phyloP scores from a whole-genome alignment of 2,888 invertebrate genomes.

The Cerceris rybyensis region DNA sequence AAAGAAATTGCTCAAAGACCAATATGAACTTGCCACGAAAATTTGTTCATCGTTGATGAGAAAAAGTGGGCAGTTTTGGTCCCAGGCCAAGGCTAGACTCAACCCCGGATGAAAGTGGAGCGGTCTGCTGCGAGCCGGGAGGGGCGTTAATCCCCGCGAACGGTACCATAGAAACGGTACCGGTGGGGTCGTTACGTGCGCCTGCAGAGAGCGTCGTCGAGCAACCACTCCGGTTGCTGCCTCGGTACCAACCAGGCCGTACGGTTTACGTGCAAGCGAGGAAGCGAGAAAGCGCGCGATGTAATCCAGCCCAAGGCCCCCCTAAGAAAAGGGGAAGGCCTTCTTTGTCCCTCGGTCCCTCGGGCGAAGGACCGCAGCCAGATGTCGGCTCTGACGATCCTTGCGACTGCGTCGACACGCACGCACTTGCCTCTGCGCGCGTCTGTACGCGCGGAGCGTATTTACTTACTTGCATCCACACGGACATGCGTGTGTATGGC shows the following conservation, averaged over 20 bases:
- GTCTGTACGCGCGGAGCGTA: not conserved
- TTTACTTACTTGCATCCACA: constrained; percentile 1
- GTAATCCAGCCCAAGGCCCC: constrained; percentile 57
- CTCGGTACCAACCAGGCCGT: constrained; percentile 54
- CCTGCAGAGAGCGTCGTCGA: constrained; percentile 53
- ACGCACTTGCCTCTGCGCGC: constrained; percentile 21
- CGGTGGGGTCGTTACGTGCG: constrained; percentile 70
- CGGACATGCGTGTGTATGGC: constrained; percentile 14
- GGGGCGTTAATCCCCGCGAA: constrained; percentile 77
- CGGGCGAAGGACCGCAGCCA: constrained; percentile 62
- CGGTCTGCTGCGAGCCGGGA: constrained; percentile 59
- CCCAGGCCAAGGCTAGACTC: constrained; percentile 68
- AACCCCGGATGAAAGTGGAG: constrained; percentile 69
- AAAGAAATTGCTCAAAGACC: too few relatives aligned
- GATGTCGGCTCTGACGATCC: constrained; percentile 62
- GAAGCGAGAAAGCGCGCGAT: constrained; percentile 32
- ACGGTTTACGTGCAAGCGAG: constrained; percentile 6
- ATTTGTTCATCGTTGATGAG: constrained; percentile 9
- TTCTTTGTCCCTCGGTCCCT: constrained; percentile 68
- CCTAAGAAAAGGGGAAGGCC: constrained; percentile 62
- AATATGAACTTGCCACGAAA: too few relatives aligned
- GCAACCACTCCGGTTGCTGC: constrained; percentile 54
- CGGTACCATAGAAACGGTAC: constrained; percentile 81
- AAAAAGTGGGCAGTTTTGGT: constrained; percentile 41
- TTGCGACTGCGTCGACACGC: constrained; percentile 52